A percentile compares a stretch with the other conserved stretches of the same genome.
phyloP scores from a whole-genome alignment of 1,140 invertebrate species.

The Drosophila melanica region DNA sequence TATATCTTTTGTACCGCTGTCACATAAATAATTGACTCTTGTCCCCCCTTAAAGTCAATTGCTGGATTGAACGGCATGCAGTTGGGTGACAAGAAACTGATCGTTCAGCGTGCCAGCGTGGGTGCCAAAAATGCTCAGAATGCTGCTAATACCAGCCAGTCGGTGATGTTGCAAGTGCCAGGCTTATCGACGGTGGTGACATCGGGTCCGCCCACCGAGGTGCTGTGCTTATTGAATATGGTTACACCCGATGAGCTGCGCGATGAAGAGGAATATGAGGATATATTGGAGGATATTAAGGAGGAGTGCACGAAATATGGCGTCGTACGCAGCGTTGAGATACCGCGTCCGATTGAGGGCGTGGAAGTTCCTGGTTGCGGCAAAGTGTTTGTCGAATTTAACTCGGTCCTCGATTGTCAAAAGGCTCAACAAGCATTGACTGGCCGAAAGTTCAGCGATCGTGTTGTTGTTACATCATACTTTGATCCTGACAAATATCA shows the following conservation, averaged over 20 bases:
- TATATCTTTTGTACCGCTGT: neutral
- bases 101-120: slow-evolving; percentile 98
- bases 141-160: slow-evolving; percentile 89
- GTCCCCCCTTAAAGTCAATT: slow-evolving; percentile 90
- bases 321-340: slow-evolving; percentile 97
- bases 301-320: slow-evolving; percentile 99
- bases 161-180: slow-evolving; percentile 91
- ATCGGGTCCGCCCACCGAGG: slow-evolving; percentile 97
- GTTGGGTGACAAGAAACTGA: slow-evolving; percentile 98
- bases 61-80: slow-evolving; percentile 99
- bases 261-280: slow-evolving; percentile 99
- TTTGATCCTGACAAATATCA: slow-evolving; percentile 99
- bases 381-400: slow-evolving; percentile 99
- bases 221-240: slow-evolving; percentile 99
- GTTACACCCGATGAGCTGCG: slow-evolving; percentile 98
- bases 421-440: slow-evolving; percentile 99
- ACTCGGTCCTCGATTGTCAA: slow-evolving; percentile 97
- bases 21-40: slow-evolving; percentile 8
- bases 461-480: slow-evolving; percentile 99
- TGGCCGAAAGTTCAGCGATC: slow-evolving; percentile 98
- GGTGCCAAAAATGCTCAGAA: slow-evolving; percentile 96
- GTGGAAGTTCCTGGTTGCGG: slow-evolving; percentile 99
- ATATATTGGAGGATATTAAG: slow-evolving; percentile 99
- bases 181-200: slow-evolving; percentile 93
- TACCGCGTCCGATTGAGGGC: slow-evolving; percentile 97